Conservation (phyloP, 2,113 vertebrate genomes). For the Orthonyx spaldingii region DNA sequence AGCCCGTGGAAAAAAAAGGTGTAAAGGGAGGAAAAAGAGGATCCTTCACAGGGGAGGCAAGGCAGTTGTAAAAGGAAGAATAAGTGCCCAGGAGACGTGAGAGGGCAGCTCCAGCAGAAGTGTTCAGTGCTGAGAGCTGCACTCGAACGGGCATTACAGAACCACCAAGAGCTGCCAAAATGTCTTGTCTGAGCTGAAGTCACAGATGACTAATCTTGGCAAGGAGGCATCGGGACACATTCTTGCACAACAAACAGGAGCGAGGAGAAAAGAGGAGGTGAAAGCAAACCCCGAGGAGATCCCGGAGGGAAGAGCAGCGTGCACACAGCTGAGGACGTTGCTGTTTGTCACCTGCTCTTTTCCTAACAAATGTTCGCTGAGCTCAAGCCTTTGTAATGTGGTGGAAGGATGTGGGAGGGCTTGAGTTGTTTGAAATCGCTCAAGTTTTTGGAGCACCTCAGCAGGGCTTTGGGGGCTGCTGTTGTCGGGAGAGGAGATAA, state of each 20-base stretch:
- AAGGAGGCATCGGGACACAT: conserved; percentile 60
- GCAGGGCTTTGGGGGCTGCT: not conserved
- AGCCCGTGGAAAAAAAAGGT: not conserved
- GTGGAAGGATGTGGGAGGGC: not conserved
- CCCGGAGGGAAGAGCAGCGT: conserved; percentile 5
- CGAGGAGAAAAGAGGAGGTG: conserved; percentile 16
- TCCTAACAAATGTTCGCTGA: conserved; percentile 5
- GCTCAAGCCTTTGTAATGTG: not conserved
- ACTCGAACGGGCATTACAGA: conserved; percentile 27
- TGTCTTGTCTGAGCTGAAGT: conserved; percentile 65
- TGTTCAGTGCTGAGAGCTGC: conserved; percentile 7
- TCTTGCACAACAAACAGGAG: conserved; percentile 67
- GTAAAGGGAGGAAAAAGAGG: not conserved
- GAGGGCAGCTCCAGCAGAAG: not conserved
- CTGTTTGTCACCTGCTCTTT: conserved; percentile 31
- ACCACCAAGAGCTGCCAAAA: conserved; percentile 66
- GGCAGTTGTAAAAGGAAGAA: not conserved
- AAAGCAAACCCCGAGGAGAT: not conserved
- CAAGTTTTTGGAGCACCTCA: not conserved
- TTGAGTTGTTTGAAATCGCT: not conserved
- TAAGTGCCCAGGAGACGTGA: not conserved
- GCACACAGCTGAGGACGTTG: not conserved
- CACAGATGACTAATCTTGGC: conserved; percentile 70
- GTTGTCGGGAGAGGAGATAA: not conserved
- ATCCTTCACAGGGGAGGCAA: not conserved